A percentile compares a stretch with the other conserved stretches of the same genome.
phyloP scores from a whole-genome alignment of 2,797 vertebrate genomes.

The Trachurus trachurus region DNA sequence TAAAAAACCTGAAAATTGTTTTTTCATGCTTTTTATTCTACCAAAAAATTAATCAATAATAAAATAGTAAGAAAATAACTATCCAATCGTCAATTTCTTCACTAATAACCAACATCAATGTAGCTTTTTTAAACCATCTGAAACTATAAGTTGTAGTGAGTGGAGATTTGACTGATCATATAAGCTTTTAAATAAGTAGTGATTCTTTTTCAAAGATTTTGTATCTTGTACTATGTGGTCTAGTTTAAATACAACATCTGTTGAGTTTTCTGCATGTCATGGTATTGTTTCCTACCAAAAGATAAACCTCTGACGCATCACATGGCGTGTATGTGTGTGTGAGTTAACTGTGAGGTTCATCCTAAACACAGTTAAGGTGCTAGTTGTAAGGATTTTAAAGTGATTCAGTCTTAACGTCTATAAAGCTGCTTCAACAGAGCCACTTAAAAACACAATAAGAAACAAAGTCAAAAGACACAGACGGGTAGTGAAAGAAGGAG shows the following conservation, averaged over 20 bases:
- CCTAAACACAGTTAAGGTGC: too few relatives aligned
- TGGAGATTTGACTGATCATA: too few relatives aligned
- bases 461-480: not conserved
- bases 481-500: slow-evolving; percentile 4
- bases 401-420: not conserved
- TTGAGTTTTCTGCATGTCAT: too few relatives aligned
- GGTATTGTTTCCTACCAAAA: too few relatives aligned
- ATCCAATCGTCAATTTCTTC: not conserved
- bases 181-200: not conserved
- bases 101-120: not conserved
- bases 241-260: too few relatives aligned
- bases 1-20: not conserved
- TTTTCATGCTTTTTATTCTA: not conserved
- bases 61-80: not conserved
- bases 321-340: too few relatives aligned
- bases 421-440: not conserved
- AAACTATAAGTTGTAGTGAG: not conserved
- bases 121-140: not conserved
- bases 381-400: not conserved
- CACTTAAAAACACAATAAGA: not conserved
- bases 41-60: too few relatives aligned
- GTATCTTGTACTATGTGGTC: not conserved
- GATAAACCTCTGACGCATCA: too few relatives aligned
- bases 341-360: too few relatives aligned
- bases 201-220: not conserved